Evolutionary conservation across 2,113 vertebrate genomes (phyloP).

Genomic region (Rhinogobius similis): DNA sequence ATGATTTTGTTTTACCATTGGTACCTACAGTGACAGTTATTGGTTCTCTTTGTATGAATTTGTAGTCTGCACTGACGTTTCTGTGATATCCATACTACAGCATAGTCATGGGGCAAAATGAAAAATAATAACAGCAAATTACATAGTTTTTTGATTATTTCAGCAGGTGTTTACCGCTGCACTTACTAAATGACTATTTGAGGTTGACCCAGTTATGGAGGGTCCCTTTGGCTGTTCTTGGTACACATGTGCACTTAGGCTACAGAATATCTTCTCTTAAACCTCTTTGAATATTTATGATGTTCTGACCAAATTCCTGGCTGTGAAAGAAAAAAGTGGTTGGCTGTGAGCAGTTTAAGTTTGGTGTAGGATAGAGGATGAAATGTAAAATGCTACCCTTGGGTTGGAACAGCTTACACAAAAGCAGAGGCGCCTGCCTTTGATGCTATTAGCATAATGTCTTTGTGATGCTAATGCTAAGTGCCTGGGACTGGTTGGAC

Average conservation of each 20-base stretch:
- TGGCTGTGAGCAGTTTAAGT: slow-evolving; percentile 14
- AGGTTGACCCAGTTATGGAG: neutral
- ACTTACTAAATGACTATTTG: too few species aligned
- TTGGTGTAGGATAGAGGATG: slow-evolving; percentile 17
- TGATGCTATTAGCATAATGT: slow-evolving; percentile 70
- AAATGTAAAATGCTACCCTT: slow-evolving; percentile 51
- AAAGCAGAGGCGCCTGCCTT: slow-evolving; percentile 53
- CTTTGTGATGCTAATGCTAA: slow-evolving; percentile 78
- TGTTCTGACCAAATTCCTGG: neutral
- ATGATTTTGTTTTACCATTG: neutral
- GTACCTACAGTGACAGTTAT: too few species aligned
- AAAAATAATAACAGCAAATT: neutral
- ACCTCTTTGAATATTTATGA: neutral
- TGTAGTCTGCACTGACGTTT: too few species aligned
- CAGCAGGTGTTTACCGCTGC: too few species aligned
- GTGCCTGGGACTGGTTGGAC: slow-evolving; percentile 46
- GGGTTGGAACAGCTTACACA: slow-evolving; percentile 46
- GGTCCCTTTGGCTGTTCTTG: too few species aligned
- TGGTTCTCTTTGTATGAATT: too few species aligned
- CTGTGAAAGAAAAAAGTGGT: neutral
- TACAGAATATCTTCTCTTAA: neutral
- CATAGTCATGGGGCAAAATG: too few species aligned
- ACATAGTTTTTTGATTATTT: too few species aligned
- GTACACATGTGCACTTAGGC: neutral
- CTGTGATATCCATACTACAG: too few species aligned